Evolutionary conservation across 1,140 invertebrate genomes (phyloP), one percentile per base, ranked within the genome.

Genomic region (Chionoecetes opilio): DNA sequence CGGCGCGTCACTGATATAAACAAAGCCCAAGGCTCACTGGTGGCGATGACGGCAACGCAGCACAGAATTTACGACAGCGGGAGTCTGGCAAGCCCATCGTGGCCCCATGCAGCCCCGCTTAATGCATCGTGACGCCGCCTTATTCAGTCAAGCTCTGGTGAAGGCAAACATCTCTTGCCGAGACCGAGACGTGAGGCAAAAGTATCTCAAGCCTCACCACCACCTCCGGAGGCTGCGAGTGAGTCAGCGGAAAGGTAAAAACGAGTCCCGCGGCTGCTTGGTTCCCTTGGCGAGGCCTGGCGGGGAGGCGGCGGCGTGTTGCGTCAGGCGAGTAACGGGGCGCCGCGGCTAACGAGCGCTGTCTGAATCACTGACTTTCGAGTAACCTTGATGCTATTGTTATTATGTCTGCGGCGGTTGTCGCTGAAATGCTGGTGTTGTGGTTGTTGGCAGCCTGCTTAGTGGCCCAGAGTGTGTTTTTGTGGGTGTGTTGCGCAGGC

Each of bases 211-310:
- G 63, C 63, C n/a, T 75, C 63, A 75, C 63, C 63, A n/a, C 21
- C 63, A 75, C 63, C 63, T 75, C 63, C n/a, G 63, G 11, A 75
- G 63, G 63, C 63, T 75, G 63, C 63, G 21, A n/a, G n/a, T 75
- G 63, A 75, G 63, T 75, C 63, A 75, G 63, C 63, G 63, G n/a
- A 75, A 75, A 75, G n/a, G 63, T 75, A 75, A 75, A 75, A 75
- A 75, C 63, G n/a, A 75, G 63, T 75, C 63, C n/a, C 21, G 63
- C n/a, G 63, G 63, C 63, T n/a, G 63, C 63, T 75, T 75, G n/a
- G n/a, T 75, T 75, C 63, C 21, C 63, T 26, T 26, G 21, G 26
- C 63, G 63, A 75, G 63, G 63, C 63, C 63, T 26, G 63, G 26
- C 21, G 63, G 63, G 63, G 63, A 26, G 63, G n/a, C 1, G 26